These are phyloP conservation scores for Leptinotarsa peninsularis DNA, from an alignment of 2,888 invertebrate genomes.

Conservation along the genomic window DNA sequence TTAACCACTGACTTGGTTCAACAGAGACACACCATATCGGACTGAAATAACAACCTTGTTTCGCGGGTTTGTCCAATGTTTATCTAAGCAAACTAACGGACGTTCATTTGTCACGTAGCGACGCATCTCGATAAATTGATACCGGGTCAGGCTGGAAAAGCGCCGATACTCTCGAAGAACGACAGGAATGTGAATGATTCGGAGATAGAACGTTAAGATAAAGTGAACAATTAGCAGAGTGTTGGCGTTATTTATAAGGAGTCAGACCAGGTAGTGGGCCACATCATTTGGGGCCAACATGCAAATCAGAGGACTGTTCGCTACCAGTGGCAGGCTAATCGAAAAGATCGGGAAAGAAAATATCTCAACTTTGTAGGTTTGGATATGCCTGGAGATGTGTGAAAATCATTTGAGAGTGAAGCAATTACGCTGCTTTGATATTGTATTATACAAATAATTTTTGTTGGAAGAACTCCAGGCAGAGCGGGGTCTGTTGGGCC, in stretches of 20 bases:
- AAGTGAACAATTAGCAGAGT: slow-evolving; percentile 58
- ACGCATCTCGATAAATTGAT: slow-evolving; percentile 42
- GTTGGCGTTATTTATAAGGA: slow-evolving; percentile 56
- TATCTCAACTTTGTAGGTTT: too few relatives aligned
- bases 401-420: too few relatives aligned
- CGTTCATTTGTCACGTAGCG: slow-evolving; percentile 41
- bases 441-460: too few relatives aligned
- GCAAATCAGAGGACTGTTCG: slow-evolving; percentile 52
- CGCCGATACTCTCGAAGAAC: slow-evolving; percentile 38
- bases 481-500: too few relatives aligned
- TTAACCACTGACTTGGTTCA: not conserved
- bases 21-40: slow-evolving; percentile 1
- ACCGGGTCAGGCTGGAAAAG: slow-evolving; percentile 34
- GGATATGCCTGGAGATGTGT: too few relatives aligned
- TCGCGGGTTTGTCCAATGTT: slow-evolving; percentile 37
- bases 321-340: not conserved
- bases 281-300: slow-evolving; percentile 55
- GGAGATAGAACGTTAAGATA: slow-evolving; percentile 58
- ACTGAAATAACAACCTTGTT: slow-evolving; percentile 23
- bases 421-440: too few relatives aligned
- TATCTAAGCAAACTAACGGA: slow-evolving; percentile 32
- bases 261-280: slow-evolving; percentile 45
- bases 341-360: not conserved
- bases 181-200: slow-evolving; percentile 51
- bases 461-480: too few relatives aligned